Conservation (phyloP, 1,140 invertebrate species). For the Ptiloglossa arizonensis region DNA sequence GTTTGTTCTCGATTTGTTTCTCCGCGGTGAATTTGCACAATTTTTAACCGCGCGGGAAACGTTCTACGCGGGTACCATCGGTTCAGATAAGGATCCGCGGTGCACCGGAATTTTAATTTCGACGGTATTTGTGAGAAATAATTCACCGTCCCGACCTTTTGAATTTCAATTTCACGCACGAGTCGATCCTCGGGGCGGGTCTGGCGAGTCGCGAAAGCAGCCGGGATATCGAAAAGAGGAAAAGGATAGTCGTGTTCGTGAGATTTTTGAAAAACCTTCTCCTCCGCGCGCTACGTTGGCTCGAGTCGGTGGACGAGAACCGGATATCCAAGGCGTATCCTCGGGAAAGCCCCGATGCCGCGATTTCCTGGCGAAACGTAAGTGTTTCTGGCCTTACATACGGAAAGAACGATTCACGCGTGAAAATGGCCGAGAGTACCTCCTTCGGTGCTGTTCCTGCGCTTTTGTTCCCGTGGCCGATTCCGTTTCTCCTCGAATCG, state of each 20-base stretch:
- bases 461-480: slow-evolving; percentile 53
- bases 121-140: too few relatives aligned
- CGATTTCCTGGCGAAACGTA: slow-evolving; percentile 25
- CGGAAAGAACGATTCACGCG: slow-evolving; percentile 42
- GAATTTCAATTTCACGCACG: too few relatives aligned
- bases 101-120: too few relatives aligned
- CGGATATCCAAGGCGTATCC: slow-evolving; percentile 36
- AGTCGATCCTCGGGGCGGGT: too few relatives aligned
- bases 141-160: too few relatives aligned
- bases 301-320: background rate
- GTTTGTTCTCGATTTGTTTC: background rate
- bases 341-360: background rate
- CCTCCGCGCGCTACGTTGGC: background rate
- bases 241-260: background rate
- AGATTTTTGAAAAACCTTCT: background rate
- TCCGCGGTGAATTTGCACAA: too few relatives aligned
- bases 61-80: too few relatives aligned
- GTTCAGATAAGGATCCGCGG: too few relatives aligned
- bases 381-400: slow-evolving; percentile 29
- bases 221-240: too few relatives aligned
- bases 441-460: slow-evolving; percentile 23
- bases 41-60: too few relatives aligned
- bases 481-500: slow-evolving; percentile 38
- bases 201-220: too few relatives aligned
- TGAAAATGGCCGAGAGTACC: slow-evolving; percentile 48